Conservation (phyloP, 2,888 invertebrate species). For the Microdon myrmicae region DNA sequence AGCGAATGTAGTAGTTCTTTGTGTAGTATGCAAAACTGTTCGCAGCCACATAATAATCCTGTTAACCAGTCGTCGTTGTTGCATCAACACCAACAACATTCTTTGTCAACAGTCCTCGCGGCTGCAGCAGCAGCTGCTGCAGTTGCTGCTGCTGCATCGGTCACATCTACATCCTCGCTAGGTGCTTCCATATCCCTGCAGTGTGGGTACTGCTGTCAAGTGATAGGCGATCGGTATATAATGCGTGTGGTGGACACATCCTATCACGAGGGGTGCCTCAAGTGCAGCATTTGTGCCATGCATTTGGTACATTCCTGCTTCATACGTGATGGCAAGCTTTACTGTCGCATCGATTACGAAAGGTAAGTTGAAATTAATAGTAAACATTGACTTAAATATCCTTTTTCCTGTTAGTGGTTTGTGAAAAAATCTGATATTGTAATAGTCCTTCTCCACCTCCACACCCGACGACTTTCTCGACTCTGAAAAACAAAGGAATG, state of each 20-base stretch:
- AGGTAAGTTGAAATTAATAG: constrained; percentile 70
- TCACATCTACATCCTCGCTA: constrained; percentile 27
- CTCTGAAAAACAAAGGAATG: too few relatives aligned
- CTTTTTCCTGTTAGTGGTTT: too few relatives aligned
- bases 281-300: constrained; percentile 78
- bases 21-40: constrained; percentile 47
- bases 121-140: constrained; percentile 41
- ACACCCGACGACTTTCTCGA: too few relatives aligned
- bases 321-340: constrained; percentile 78
- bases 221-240: constrained; percentile 80
- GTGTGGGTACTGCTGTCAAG: constrained; percentile 77
- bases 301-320: constrained; percentile 80
- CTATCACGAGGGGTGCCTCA: constrained; percentile 82
- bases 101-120: constrained; percentile 42
- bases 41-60: constrained; percentile 54
- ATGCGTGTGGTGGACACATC: constrained; percentile 78
- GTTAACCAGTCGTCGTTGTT: constrained; percentile 18
- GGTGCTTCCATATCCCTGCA: constrained; percentile 56
- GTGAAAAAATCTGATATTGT: too few relatives aligned
- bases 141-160: constrained; percentile 36
- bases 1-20: constrained; percentile 51
- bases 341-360: constrained; percentile 83
- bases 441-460: too few relatives aligned
- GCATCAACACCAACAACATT: constrained; percentile 38
- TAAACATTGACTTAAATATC: too few relatives aligned